Percentiles rank a stretch among this genome's conserved stretches.
These are phyloP conservation scores for Anastatus disparis DNA, from an alignment of 1,140 invertebrate species.

Conservation along the genomic window DNA sequence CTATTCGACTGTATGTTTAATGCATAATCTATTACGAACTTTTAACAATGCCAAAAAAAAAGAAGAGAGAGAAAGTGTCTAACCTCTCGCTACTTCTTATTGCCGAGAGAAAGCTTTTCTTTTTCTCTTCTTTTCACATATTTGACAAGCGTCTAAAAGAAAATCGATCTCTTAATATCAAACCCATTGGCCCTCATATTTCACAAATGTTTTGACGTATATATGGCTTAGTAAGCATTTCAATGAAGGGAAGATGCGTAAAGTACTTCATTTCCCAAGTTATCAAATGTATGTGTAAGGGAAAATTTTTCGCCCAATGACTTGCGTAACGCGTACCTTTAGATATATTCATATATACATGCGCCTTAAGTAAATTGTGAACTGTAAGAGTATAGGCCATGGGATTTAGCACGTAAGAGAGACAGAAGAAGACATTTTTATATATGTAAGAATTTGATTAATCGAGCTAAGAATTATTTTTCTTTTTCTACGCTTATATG, in stretches of 20 bases:
- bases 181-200: constrained; percentile 57
- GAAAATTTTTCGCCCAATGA: no score
- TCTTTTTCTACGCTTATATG: not conserved
- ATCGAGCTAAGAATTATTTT: not conserved
- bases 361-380: no score
- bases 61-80: constrained; percentile 43
- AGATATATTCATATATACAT: no score
- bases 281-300: not conserved
- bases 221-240: constrained; percentile 56
- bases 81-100: no score
- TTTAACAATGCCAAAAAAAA: constrained; percentile 64
- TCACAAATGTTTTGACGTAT: constrained; percentile 63
- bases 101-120: constrained; percentile 23
- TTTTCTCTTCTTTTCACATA: constrained; percentile 26
- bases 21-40: constrained; percentile 66
- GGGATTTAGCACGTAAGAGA: no score
- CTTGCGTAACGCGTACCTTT: constrained; percentile 2
- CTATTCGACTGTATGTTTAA: constrained; percentile 57
- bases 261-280: constrained; percentile 12
- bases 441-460: constrained; percentile 16
- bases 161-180: constrained; percentile 56
- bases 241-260: no score
- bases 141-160: no score
- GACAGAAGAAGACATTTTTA: no score
- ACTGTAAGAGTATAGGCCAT: no score